Base-by-base conservation (phyloP, 2,113 vertebrate species). In the Psettodes erumei region DNA sequence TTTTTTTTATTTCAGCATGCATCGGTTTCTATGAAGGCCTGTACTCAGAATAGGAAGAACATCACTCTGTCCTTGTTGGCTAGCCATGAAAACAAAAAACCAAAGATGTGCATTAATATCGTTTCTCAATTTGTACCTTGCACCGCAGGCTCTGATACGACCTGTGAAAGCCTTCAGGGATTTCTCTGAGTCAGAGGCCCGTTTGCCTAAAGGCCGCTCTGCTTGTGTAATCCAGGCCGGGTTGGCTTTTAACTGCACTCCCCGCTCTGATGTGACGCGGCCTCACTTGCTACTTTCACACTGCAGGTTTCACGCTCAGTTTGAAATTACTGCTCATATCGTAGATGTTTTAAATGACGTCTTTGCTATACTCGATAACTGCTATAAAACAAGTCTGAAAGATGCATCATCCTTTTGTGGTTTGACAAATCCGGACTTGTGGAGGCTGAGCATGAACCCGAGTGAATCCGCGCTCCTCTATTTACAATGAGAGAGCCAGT, bases 191-290 rank as follows among this genome's bases (percentile, higher is more conserved):
- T 68, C 62, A 61, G 45, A 66, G 67, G 33, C 42, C 50, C 69
- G 82, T 82, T 70, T 78, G 73, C 40, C 42, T 37, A 10, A 28
- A 84, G 28, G 8, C 61, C 25, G 27, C 32, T 32, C 58, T 68
- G 54, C 40, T 61, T 40, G n/a, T 71, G 61, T 32, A 73, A 65
- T 54, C 64, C 28, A 45, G 18, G 18, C 48, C 8, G 19, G 7
- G 5, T 35, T 35, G 48, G 37, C n/a, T n/a, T 43, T 32, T 19
- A 27, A 5, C 4, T 51, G n/a, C 19, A 6, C n/a, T 28, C 16
- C 4, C 47, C 6, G 2, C 30, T 21, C 33, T 65, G 33, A 47
- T 18, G 53, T 2, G 32, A 6, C n/a, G 32, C 18, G 16, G 37
- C 45, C 33, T 37, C 28, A 3, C 50, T 27, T 32, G 9, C 5